Base-by-base conservation (phyloP, 30 jellyfish, hydroid and myxozoan species). In the Nemopilema nomurai region DNA sequence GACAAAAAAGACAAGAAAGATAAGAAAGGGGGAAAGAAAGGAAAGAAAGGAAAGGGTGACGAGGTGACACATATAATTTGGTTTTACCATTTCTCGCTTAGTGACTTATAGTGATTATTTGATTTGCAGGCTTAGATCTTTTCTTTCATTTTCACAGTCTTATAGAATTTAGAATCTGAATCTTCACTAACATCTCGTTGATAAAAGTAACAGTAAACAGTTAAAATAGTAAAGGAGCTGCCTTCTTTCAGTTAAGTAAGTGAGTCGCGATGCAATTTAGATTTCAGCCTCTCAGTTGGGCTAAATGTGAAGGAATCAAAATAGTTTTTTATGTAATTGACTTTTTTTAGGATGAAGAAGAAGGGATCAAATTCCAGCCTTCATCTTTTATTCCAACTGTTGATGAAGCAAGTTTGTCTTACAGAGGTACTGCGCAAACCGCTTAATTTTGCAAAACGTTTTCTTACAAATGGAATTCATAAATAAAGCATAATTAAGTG, bases 361-460 rank as follows among this genome's bases (percentile, higher is more conserved):
- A 77, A 72, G 98, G 97, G 26, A 85, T 93, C 30, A 88, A 87
- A 49, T 93, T 93, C 69, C 96, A 93, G 33, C 97, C 97, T 30
- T 93, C 98, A 3, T 63, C 62, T 22, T 93, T 93, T 84, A 96
- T 93, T 16, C 94, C 97, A 26, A 84, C 97, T 13, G 62, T 93
- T 13, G 63, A 65, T 28, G 98, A 87, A 89, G 81, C 96, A 28
- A 80, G 80, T 30, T 70, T 41, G 18, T 77, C 91, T 4, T 84
- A 74, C 75, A 41, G 50, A 78, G 97, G 98, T 92, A 41, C 28
- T 16, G 1, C 1, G 23, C 16, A 25, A 24, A 4, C n/a, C n/a
- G n/a, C n/a, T n/a, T n/a, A n/a, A n/a, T n/a, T n/a, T n/a, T n/a
- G n/a, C n/a, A n/a, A n/a, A n/a, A n/a, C n/a, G n/a, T n/a, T n/a